These are phyloP conservation scores for Notolabrus celidotus DNA, from an alignment of 2,797 vertebrate species.

Conservation along the genomic window DNA sequence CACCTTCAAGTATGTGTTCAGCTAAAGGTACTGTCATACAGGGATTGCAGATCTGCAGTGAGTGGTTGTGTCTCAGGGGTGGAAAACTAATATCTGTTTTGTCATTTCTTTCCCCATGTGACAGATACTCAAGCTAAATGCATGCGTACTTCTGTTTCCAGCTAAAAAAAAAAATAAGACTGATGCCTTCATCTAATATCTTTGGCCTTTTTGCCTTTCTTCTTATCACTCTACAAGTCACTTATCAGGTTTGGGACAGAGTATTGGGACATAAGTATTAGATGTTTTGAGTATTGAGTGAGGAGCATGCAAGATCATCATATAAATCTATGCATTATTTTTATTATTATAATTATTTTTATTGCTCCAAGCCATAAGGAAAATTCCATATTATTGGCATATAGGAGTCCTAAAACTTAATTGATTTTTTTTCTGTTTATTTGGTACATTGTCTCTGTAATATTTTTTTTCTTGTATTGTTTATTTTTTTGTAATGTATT, in stretches of 20 bases:
- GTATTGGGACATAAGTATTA: conserved; percentile 84
- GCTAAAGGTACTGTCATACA: conserved; percentile 80
- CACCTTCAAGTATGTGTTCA: conserved; percentile 70
- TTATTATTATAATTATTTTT: conserved; percentile 85
- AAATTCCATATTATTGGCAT: conserved; percentile 90
- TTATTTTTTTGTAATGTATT: conserved; percentile 92
- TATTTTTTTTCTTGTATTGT: conserved; percentile 78
- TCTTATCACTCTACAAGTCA: conserved; percentile 77
- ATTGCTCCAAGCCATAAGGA: conserved; percentile 95
- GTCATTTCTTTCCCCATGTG: conserved; percentile 53
- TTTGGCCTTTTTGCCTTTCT: conserved; percentile 87
- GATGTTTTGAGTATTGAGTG: conserved; percentile 76
- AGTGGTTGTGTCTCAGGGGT: conserved; percentile 77
- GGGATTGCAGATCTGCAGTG: conserved; percentile 68
- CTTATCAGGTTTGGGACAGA: conserved; percentile 83
- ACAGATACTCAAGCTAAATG: conserved; percentile 62
- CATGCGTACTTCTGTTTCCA: conserved; percentile 71
- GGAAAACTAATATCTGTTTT: conserved; percentile 66
- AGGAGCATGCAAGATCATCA: conserved; percentile 88
- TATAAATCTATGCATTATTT: conserved; percentile 98
- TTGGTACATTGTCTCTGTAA: conserved; percentile 93
- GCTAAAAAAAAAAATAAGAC: conserved; percentile 76
- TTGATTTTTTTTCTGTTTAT: conserved; percentile 84
- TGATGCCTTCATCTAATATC: conserved; percentile 91
- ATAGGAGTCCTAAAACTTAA: conserved; percentile 90